A percentile compares a stretch with the other conserved stretches of the same genome.
phyloP scores from a whole-genome alignment of 2,888 invertebrate genomes.

The Calameuta pallipes region DNA sequence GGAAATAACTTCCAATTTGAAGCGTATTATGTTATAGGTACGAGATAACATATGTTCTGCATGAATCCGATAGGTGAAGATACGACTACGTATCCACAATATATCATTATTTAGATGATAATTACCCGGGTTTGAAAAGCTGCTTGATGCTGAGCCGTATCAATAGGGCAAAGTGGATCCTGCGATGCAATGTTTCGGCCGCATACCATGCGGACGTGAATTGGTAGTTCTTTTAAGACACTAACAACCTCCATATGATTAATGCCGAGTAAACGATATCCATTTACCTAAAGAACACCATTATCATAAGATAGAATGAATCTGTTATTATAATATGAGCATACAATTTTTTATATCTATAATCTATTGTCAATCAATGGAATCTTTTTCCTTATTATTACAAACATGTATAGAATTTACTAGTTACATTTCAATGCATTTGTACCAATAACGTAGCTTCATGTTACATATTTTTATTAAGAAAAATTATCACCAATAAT shows the following conservation, averaged over 20 bases:
- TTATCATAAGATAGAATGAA: not conserved
- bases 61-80: not conserved
- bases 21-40: no score
- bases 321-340: no score
- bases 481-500: no score
- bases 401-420: no score
- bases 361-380: no score
- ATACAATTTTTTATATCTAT: no score
- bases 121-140: constrained; percentile 78
- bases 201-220: constrained; percentile 91
- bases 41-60: not conserved
- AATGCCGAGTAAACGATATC: constrained; percentile 88
- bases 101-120: constrained; percentile 18
- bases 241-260: constrained; percentile 97
- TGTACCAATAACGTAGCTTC: not conserved
- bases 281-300: constrained; percentile 81
- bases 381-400: no score
- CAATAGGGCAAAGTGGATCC: constrained; percentile 71
- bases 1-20: no score
- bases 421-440: not conserved
- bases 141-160: constrained; percentile 75
- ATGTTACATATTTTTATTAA: no score
- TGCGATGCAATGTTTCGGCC: constrained; percentile 74
- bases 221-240: constrained; percentile 92
- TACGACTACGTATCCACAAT: not conserved